Conservation (phyloP, 2,113 vertebrate species). For the Passer domesticus region DNA sequence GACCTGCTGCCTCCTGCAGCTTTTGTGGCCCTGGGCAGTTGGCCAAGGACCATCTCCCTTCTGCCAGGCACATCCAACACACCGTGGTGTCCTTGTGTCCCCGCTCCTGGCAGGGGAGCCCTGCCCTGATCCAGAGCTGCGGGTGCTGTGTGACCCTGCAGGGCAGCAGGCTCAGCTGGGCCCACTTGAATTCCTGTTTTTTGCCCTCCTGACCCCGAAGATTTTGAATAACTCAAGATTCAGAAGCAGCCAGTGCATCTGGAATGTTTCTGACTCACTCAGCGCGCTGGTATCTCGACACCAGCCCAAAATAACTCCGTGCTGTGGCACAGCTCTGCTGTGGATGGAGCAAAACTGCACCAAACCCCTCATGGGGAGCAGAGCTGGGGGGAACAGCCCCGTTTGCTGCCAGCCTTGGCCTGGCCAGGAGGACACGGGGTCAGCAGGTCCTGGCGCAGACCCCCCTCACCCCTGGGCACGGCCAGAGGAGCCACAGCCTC, state of each 20-base stretch:
- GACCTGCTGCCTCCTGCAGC: background rate
- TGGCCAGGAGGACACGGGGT: background rate
- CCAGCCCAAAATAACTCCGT: slow-evolving; percentile 5
- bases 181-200: fast-evolving
- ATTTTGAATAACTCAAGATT: background rate
- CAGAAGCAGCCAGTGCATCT: background rate
- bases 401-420: background rate
- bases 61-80: too few species aligned
- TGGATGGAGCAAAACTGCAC: background rate
- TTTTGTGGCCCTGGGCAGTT: background rate
- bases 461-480: fast-evolving
- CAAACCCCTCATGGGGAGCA: fast-evolving
- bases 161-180: background rate
- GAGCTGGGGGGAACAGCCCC: background rate
- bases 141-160: background rate
- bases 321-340: fast-evolving
- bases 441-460: background rate
- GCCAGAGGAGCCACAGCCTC: background rate
- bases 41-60: background rate
- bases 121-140: background rate
- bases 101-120: background rate
- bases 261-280: slow-evolving; percentile 13
- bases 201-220: background rate
- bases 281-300: background rate
- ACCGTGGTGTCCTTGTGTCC: fast-evolving